phyloP scores from a whole-genome alignment of 2,888 invertebrate species.

The Magallana nippona region DNA sequence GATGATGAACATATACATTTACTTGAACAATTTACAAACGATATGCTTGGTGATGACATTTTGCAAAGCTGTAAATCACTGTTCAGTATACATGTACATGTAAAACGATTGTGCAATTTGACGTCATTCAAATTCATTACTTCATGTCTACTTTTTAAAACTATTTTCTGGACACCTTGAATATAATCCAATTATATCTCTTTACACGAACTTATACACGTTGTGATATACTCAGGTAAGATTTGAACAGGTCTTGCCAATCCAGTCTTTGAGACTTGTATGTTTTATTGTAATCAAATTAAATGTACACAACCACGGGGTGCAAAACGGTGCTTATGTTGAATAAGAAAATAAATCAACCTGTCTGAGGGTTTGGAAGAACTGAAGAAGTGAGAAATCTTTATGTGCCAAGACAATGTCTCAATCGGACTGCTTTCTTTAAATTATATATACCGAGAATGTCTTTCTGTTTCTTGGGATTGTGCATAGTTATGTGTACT shows the following conservation, averaged over 20 bases:
- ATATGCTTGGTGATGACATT: no score
- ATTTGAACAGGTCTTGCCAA: background rate
- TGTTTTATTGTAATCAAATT: background rate
- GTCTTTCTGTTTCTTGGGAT: background rate
- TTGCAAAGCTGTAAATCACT: no score
- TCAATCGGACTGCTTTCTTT: background rate
- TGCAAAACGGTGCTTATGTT: constrained; percentile 9
- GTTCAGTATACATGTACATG: no score
- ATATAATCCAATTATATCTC: no score
- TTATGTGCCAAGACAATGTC: constrained; percentile 14
- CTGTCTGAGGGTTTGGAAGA: background rate
- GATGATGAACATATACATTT: background rate
- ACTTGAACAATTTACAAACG: no score
- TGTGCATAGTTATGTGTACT: background rate
- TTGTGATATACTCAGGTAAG: background rate
- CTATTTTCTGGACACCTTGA: no score
- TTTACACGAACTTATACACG: no score
- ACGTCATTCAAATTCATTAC: no score
- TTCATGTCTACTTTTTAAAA: no score
- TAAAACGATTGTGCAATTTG: no score
- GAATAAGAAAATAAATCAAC: background rate
- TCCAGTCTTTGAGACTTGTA: background rate
- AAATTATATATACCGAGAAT: background rate
- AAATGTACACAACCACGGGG: background rate
- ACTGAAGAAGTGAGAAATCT: background rate